phyloP scores from a whole-genome alignment of 2,797 vertebrate species.

The Yasuhikotakia modesta region DNA sequence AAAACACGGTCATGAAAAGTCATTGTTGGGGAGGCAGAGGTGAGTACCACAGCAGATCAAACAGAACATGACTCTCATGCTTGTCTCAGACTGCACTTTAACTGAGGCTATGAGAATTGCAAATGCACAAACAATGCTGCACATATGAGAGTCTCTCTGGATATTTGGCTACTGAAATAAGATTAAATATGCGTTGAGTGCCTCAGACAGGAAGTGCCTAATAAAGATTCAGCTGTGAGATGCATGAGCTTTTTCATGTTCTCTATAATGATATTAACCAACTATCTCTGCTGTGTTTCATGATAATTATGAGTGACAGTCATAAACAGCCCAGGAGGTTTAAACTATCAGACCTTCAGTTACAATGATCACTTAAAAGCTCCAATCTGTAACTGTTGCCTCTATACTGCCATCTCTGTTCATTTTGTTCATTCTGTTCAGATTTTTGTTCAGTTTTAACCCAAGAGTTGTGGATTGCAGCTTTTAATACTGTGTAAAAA shows the following conservation, averaged over 20 bases:
- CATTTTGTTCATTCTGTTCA: too few relatives aligned
- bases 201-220: slow-evolving; percentile 33
- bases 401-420: background rate
- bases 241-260: slow-evolving; percentile 5
- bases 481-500: background rate
- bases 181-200: background rate
- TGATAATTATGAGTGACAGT: background rate
- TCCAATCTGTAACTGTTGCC: too few relatives aligned
- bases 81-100: background rate
- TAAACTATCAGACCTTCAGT: background rate
- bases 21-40: slow-evolving; percentile 8
- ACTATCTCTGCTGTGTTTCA: slow-evolving; percentile 30
- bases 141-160: slow-evolving; percentile 1
- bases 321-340: background rate
- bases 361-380: background rate
- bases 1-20: slow-evolving; percentile 21
- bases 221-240: slow-evolving; percentile 6
- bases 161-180: slow-evolving; percentile 12
- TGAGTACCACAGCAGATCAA: slow-evolving; percentile 15
- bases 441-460: too few relatives aligned
- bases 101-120: background rate
- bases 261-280: slow-evolving; percentile 36
- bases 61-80: slow-evolving; percentile 2
- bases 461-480: too few relatives aligned
- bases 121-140: background rate